Percentiles rank a stretch among this genome's conserved stretches.
phyloP scores from a whole-genome alignment of 2,888 invertebrate genomes.

The Drosophila merina region DNA sequence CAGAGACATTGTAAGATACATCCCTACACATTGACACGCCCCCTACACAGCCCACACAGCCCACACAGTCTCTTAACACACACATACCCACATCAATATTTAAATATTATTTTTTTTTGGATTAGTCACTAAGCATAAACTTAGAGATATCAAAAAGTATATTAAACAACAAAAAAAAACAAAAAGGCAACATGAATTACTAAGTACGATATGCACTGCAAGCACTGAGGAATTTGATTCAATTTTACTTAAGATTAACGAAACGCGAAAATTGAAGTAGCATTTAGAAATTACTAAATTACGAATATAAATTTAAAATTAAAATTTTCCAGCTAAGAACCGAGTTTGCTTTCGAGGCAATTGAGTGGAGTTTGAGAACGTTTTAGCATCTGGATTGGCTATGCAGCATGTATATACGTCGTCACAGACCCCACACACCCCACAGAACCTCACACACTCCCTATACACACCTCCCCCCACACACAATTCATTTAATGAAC shows the following conservation, averaged over 20 bases:
- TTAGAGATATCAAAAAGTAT: constrained; percentile 15
- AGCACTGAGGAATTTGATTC: constrained; percentile 85
- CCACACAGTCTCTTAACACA: background rate
- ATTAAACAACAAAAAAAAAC: background rate
- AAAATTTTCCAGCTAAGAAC: constrained; percentile 22
- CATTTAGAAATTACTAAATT: constrained; percentile 57
- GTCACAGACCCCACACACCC: constrained; percentile 1
- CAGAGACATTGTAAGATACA: constrained; percentile 27
- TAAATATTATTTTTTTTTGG: constrained; percentile 22
- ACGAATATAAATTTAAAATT: constrained; percentile 29
- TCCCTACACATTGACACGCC: constrained; percentile 5
- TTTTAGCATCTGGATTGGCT: constrained; percentile 35
- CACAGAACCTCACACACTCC: background rate
- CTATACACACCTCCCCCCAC: background rate
- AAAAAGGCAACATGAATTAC: constrained; percentile 47
- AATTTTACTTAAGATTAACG: constrained; percentile 78
- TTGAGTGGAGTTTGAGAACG: constrained; percentile 34
- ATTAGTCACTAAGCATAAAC: constrained; percentile 35
- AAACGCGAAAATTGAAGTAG: constrained; percentile 59
- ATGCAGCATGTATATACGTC: constrained; percentile 31
- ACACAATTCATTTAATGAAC: constrained; percentile 5
- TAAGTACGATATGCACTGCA: constrained; percentile 83
- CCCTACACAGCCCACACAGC: background rate
- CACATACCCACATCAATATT: constrained; percentile 10
- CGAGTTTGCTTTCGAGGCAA: constrained; percentile 17